A percentile compares a stretch with the other conserved stretches of the same genome.
Conservation (phyloP, 2,888 invertebrate genomes). For the Lasioglossum marginatum region DNA sequence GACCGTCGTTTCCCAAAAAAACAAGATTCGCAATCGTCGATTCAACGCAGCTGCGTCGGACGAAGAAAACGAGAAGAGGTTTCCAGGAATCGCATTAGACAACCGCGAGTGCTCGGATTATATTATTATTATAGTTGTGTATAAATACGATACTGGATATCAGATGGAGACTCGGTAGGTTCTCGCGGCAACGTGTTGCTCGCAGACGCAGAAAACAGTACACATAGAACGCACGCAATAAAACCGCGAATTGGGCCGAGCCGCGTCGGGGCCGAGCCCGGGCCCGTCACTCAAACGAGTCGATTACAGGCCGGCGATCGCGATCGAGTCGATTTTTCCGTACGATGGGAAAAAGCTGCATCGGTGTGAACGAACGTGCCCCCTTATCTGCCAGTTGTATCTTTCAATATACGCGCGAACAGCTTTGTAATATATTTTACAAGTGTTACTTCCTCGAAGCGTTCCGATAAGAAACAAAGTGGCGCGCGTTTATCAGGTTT, state of each 20-base stretch:
- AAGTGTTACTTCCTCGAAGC: conserved; percentile 66
- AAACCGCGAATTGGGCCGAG: background rate
- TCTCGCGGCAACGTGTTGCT: conserved; percentile 12
- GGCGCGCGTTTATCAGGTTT: conserved; percentile 49
- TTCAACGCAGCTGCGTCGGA: background rate
- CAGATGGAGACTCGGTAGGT: conserved; percentile 21
- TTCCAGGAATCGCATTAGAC: conserved; percentile 9
- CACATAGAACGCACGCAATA: background rate
- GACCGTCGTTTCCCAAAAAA: background rate
- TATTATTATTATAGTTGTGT: conserved; percentile 10
- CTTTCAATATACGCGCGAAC: conserved; percentile 56
- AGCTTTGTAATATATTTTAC: conserved; percentile 59
- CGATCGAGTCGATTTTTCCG: background rate
- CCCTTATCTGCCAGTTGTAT: conserved; percentile 60
- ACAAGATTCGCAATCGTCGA: background rate
- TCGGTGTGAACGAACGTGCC: background rate
- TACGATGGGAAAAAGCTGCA: background rate
- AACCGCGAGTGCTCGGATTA: conserved; percentile 29
- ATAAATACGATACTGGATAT: conserved; percentile 54
- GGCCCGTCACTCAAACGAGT: conserved; percentile 1
- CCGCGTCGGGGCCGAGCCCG: background rate
- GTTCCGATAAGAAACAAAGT: conserved; percentile 62
- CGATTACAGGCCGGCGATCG: conserved; percentile 19
- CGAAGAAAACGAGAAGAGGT: background rate
- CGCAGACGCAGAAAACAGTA: conserved; percentile 27